Evolutionary conservation across 53 echinoderm and acorn worm species (phyloP), one percentile per base, ranked within the genome.

Genomic region (Echinarachnius parma): DNA sequence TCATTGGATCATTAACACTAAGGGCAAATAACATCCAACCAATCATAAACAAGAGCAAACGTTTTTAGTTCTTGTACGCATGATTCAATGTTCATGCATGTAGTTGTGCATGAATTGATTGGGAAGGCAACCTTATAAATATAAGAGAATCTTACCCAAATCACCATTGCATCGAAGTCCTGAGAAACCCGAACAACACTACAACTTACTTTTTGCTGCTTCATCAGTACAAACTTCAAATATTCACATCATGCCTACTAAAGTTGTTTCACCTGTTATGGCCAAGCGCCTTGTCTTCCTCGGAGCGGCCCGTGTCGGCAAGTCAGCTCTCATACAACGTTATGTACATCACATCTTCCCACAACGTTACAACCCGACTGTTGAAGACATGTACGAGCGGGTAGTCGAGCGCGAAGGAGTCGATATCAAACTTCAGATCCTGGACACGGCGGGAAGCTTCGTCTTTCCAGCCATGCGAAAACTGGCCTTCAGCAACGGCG

Each of bases 401-500:
- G 53, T 34, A 32, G 55, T 48, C 54, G 50, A 59, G 28, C 24
- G 39, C 13, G 9, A 59, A 18, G 53, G 62, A 28, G 49, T 48
- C 16, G 22, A 33, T n/a, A 53, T 77, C 4, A 37, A 36, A 15
- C 70, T 89, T 1, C 77, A 86, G 21, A 77, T 89, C 23, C 67
- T 89, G 5, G 89, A 89, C 34, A 78, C 89, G 5, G 48, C 81
- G 7, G 89, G 89, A 26, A 62, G 81, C 33, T 71, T 53, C 23
- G 61, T 53, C 52, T 89, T 85, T 54, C 74, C 74, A 18, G 74
- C 74, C 4, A 72, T 72, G 74, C 74, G 36, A 28, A 35, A 37
- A 36, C 42, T 72, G 37, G 74, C 74, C 7, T 9, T 72, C 1
- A 72, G 28, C 28, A 72, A 28, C 39, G 74, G 57, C 9, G 74